Percentiles rank a stretch among this genome's conserved stretches.
Conservation (phyloP, 1,140 invertebrate genomes). For the Drosophila pallidifrons region DNA sequence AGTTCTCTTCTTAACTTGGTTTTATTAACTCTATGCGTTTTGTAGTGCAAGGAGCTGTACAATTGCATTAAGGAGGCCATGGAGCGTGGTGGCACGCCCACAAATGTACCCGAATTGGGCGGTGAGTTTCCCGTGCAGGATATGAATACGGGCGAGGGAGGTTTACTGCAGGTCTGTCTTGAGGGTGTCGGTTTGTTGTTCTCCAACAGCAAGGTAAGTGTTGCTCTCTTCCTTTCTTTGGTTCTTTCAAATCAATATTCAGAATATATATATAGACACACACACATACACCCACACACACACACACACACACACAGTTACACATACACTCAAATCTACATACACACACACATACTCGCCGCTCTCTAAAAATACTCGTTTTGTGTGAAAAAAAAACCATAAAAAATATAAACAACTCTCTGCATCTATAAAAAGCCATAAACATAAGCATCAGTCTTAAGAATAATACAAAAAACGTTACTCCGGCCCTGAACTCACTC, state of each 20-base stretch:
- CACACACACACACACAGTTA: conserved; percentile 9
- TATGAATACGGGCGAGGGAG: conserved; percentile 97
- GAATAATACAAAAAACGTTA: conserved; percentile 26
- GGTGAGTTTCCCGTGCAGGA: conserved; percentile 99
- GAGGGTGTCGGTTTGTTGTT: conserved; percentile 99
- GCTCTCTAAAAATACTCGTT: conserved; percentile 48
- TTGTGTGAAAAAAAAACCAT: conserved; percentile 27
- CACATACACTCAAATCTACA: conserved; percentile 16
- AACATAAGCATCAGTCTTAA: conserved; percentile 44
- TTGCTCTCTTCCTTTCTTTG: conserved; percentile 17
- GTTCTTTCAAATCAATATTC: conserved; percentile 11
- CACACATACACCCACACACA: conserved; percentile 1
- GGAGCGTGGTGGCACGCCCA: conserved; percentile 95
- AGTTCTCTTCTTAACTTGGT: neutral
- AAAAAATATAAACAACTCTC: conserved; percentile 25
- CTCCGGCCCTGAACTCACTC: conserved; percentile 15
- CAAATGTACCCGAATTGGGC: conserved; percentile 94
- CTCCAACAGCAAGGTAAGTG: conserved; percentile 98
- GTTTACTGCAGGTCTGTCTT: conserved; percentile 99
- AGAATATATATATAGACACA: conserved; percentile 7
- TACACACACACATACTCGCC: conserved; percentile 31
- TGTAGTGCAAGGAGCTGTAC: conserved; percentile 98
- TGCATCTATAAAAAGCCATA: conserved; percentile 50
- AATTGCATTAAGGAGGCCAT: conserved; percentile 99
- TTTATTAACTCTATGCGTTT: neutral